phyloP scores from a whole-genome alignment of 2,797 vertebrate genomes.

The Epinephelus coioides region DNA sequence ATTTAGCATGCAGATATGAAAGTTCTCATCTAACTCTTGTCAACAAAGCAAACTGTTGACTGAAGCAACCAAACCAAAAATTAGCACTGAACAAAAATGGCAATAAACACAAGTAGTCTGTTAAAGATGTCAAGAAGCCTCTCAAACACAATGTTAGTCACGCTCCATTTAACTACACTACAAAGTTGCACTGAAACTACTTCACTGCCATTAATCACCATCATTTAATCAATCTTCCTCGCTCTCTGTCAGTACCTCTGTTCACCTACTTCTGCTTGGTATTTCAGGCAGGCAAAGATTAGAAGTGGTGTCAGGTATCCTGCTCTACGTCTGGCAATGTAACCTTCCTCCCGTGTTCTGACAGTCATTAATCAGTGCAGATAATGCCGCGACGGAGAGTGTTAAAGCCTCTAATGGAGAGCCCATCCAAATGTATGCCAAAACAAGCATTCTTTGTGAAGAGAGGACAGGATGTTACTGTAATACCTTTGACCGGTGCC shows the following conservation, averaged over 20 bases:
- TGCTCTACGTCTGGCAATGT: conserved; percentile 46
- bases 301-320: conserved; percentile 72
- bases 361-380: conserved; percentile 71
- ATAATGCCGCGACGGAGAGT: conserved; percentile 58
- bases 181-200: conserved; percentile 38
- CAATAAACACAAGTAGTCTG: background rate
- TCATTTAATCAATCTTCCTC: conserved; percentile 38
- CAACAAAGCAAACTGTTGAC: background rate
- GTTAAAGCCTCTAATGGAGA: conserved; percentile 66
- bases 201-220: conserved; percentile 46
- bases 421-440: conserved; percentile 59
- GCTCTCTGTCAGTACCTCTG: conserved; percentile 36
- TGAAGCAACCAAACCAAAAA: background rate
- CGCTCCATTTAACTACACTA: conserved; percentile 23
- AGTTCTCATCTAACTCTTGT: background rate
- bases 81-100: background rate
- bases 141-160: conserved; percentile 11
- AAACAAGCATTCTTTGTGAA: conserved; percentile 71
- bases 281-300: conserved; percentile 64
- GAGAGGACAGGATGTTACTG: conserved; percentile 72
- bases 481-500: conserved; percentile 68
- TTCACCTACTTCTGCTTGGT: conserved; percentile 48
- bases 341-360: conserved; percentile 61
- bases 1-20: background rate
- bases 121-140: conserved; percentile 10